Evolutionary conservation across 2,888 invertebrate species (phyloP), one percentile per base, ranked within the genome.

Genomic region (Luperina nickerlii): DNA sequence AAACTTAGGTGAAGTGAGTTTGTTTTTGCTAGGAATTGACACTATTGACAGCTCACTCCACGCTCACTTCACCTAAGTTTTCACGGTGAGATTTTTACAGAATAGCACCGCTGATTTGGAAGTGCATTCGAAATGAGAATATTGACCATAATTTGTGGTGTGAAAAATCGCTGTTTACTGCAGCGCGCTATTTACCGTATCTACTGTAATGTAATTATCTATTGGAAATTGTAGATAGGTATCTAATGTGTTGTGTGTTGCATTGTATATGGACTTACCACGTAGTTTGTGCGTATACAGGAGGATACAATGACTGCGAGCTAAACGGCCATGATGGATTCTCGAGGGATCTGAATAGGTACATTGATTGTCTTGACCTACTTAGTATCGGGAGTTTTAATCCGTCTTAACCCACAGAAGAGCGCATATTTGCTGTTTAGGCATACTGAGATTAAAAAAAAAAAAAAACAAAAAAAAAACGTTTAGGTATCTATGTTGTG

Each of bases 281-380:
- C 20, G 32, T 63, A 63, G 4, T 32, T 63, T 68, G 20, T 27
- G 20, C 15, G n/a, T 71, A 60, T 20, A 15, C 8, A n/a, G 3
- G 20, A 24, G 27, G n/a, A 77, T 79, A n/a, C 38, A 72, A 38
- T 9, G 15, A 27, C 38, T 57, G 24, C 32, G 27, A 5, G 2
- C 13, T 42, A 32, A 48, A 60, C 24, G 6, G 4, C 51, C 71
- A 18, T 70, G 81, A 63, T 82, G 27, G 27, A 82, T 27, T 42
- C 75, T 66, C 83, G 9, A 27, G 57, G 38, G 27, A 75, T 75
- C 45, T n/a, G 13, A 76, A 62, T 42, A 32, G 32, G 32, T 32
- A 62, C 11, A 76, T 83, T 76, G 65, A 79, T 79, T 83, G 65
- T 2, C 9, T n/a, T 57, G 83, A 83, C 57, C 48, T 60, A 82